Percentiles rank a stretch among this genome's conserved stretches.
These are phyloP conservation scores for Agonopterix heracliana DNA, from an alignment of 2,888 invertebrate species.

Conservation along the genomic window DNA sequence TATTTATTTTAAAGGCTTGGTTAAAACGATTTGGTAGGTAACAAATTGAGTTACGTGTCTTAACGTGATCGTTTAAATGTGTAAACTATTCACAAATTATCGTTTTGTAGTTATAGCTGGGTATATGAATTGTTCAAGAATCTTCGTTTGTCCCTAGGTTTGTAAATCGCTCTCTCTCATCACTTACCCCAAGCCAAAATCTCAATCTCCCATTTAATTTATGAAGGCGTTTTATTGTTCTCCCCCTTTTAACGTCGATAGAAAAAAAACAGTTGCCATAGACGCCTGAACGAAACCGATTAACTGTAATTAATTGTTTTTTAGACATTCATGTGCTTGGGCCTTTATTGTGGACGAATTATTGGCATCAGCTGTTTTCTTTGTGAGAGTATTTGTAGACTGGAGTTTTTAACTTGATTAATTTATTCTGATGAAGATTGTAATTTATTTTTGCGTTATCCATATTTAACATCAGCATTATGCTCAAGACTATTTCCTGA, in stretches of 20 bases:
- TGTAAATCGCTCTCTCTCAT: not conserved
- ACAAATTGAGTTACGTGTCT: no score
- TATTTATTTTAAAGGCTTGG: no score
- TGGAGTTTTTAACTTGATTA: not conserved
- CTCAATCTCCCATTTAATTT: conserved; percentile 27
- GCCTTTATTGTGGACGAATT: conserved; percentile 32
- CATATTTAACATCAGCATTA: no score
- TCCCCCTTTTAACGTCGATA: conserved; percentile 22
- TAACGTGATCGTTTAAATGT: no score
- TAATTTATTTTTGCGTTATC: no score
- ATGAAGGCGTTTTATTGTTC: conserved; percentile 33
- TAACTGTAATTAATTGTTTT: conserved; percentile 37
- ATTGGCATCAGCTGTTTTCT: conserved; percentile 43
- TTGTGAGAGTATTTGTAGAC: conserved; percentile 8
- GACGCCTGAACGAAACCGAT: conserved; percentile 19
- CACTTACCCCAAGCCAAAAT: conserved; percentile 10
- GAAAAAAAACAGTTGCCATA: conserved; percentile 21
- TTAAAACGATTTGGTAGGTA: no score
- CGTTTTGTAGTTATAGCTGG: no score
- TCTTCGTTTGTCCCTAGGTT: not conserved
- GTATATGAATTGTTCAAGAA: no score
- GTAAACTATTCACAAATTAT: no score
- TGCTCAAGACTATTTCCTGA: no score
- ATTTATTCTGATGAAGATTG: no score
- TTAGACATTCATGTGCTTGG: conserved; percentile 28